Percentiles rank a stretch among this genome's conserved stretches.
phyloP scores from a whole-genome alignment of 2,888 invertebrate species.

The Crossocerus cetratus region DNA sequence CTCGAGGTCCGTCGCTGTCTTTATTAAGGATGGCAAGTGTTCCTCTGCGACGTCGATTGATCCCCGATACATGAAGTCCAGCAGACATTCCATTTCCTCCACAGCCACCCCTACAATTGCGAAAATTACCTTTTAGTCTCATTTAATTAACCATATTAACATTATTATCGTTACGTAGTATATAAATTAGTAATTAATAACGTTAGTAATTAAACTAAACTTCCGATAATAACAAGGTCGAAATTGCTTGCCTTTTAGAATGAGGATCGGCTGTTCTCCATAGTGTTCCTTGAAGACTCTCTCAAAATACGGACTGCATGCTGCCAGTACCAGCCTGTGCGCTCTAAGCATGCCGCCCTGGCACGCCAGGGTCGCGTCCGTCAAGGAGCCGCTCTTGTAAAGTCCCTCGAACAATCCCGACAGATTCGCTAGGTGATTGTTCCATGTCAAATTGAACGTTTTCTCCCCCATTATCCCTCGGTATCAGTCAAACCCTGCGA shows the following conservation, averaged over 20 bases:
- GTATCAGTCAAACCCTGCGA: slow-evolving; percentile 3
- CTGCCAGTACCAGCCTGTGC: slow-evolving; percentile 85
- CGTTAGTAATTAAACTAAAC: too few species aligned
- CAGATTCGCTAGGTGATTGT: slow-evolving; percentile 85
- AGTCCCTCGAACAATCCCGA: slow-evolving; percentile 84
- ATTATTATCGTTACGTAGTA: too few species aligned
- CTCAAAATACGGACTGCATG: slow-evolving; percentile 87
- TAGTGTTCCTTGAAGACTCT: slow-evolving; percentile 86
- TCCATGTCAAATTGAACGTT: slow-evolving; percentile 85
- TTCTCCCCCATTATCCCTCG: slow-evolving; percentile 79
- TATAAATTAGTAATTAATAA: too few species aligned
- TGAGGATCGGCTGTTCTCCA: slow-evolving; percentile 85
- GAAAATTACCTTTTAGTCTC: neutral
- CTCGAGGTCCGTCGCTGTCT: slow-evolving; percentile 84
- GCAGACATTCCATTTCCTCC: slow-evolving; percentile 82
- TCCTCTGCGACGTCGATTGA: slow-evolving; percentile 83
- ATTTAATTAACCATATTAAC: too few species aligned
- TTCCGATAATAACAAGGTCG: too few species aligned
- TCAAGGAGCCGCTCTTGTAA: slow-evolving; percentile 84
- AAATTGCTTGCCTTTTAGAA: slow-evolving; percentile 78
- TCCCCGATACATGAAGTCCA: slow-evolving; percentile 86
- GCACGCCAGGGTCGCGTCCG: slow-evolving; percentile 85
- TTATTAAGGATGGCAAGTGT: slow-evolving; percentile 82
- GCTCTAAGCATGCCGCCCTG: slow-evolving; percentile 85
- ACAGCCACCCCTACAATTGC: slow-evolving; percentile 79